Base-by-base conservation (phyloP, 2,113 vertebrate genomes). In the Myotis davidii region DNA sequence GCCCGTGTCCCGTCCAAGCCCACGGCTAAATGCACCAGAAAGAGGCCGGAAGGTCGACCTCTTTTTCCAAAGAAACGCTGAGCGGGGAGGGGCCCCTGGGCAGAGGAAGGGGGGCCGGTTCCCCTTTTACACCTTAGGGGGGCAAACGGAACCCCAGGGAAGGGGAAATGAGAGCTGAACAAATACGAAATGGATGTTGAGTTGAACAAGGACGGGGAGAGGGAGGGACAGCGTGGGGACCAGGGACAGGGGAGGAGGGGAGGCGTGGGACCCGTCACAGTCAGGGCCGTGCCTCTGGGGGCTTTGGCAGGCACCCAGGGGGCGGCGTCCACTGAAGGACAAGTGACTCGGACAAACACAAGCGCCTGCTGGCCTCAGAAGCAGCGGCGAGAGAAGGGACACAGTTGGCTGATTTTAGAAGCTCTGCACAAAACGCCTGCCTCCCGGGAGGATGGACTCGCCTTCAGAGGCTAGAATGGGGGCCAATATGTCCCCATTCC, bases 51-150 rank as follows among this genome's bases (percentile, higher is more conserved):
- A n/a, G 18, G 16, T n/a, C 56, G 23, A 8, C 8, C 52, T n/a
- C 16, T 34, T 65, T 48, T 59, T 89, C 42, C 39, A 27, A n/a
- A 10, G 45, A 48, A 69, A 82, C 7, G 2, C 6, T 18, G 50
- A 45, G 65, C 6, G 34, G 61, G 37, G 64, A 83, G 17, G 25
- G 69, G 13, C 59, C 42, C 3, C 9, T 2, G 0, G 50, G 20
- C 3, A 13, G 74, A 65, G 56, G 13, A 82, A 27, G 64, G 48
- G 21, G 17, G 16, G 25, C 21, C 52, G 72, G 39, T 34, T 37
- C 34, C 37, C 39, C 54, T 45, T 25, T 4, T 0, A 18, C 1
- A 37, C 3, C 17, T 23, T 0, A 21, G 14, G 2, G 52, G 1
- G 59, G 48, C 59, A 81, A 29, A n/a, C 2, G 23, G 54, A 50